phyloP scores from a whole-genome alignment of 2,113 vertebrate species.

The Serinus canaria region DNA sequence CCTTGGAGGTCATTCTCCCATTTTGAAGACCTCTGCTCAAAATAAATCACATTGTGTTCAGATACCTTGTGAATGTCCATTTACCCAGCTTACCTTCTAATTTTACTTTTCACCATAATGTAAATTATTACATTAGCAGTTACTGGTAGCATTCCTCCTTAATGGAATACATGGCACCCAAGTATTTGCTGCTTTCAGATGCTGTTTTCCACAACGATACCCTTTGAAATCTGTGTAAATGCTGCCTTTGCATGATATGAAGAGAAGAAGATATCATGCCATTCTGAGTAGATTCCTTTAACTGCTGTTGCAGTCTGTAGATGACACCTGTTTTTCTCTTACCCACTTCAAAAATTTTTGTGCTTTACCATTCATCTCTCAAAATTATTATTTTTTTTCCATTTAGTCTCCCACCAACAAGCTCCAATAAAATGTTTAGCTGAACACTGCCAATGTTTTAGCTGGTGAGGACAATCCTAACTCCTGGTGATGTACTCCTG shows the following conservation, averaged over 20 bases:
- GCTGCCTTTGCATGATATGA: rapidly evolving
- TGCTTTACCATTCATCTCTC: background rate
- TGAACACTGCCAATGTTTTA: rapidly evolving
- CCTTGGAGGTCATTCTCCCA: background rate
- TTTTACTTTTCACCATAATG: background rate
- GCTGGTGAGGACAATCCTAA: background rate
- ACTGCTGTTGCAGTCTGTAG: background rate
- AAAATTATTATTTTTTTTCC: background rate
- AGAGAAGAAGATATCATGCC: background rate
- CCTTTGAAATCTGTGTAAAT: background rate
- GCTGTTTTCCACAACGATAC: background rate
- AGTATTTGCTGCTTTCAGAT: background rate
- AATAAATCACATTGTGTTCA: background rate
- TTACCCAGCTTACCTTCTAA: background rate
- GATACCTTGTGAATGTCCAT: background rate
- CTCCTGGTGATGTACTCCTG: background rate
- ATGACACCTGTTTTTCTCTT: background rate
- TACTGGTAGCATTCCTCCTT: background rate
- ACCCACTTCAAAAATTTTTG: background rate
- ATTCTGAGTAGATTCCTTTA: background rate
- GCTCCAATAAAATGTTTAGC: background rate
- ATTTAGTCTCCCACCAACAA: background rate
- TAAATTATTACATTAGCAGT: background rate
- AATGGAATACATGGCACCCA: background rate
- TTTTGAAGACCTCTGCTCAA: background rate